Base-by-base conservation (phyloP, 1,140 invertebrate genomes). In the Ylistrum balloti region DNA sequence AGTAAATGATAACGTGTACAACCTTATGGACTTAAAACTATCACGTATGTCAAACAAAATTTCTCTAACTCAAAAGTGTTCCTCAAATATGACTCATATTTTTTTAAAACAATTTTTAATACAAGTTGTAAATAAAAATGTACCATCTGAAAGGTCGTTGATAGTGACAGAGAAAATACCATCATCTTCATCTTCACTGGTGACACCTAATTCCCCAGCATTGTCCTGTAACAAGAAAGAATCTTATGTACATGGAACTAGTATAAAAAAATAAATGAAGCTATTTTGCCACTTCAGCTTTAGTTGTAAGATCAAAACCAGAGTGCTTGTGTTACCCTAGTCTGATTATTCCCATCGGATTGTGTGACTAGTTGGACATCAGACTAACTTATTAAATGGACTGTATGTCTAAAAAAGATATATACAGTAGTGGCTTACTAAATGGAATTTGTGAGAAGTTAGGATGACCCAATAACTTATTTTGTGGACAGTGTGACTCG, bases 101-200 rank as follows among this genome's bases (percentile, higher is more conserved):
- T n/a, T n/a, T n/a, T n/a, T n/a, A n/a, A n/a, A n/a, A n/a, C n/a
- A n/a, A 45, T 45, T 9, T 17, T 45, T 9, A 45, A 0, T 15
- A 74, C 33, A 33, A 56, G 38, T 32, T 0, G 0, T 56, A 33
- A 85, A 32, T 7, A 89, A n/a, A 35, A 48, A 32, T 86, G 33
- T 88, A 91, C 91, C 91, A 92, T 91, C 87, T 87, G 86, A 85
- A 33, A 74, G 45, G 45, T 90, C 86, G 28, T 87, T 91, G 87
- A 91, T 89, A 33, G 91, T 33, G 33, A 91, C 28, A 85, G 85
- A 45, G 89, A 89, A 45, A 38, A 92, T 20, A 41, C 87, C 33
- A 89, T 87, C 33, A 86, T 89, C 22, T 86, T 92, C 92, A 28
- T 91, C 90, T 0, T 91, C 92, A 90, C 90, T 91, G 74, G 86